Percentiles rank a stretch among this genome's conserved stretches.
phyloP scores from a whole-genome alignment of 2,888 invertebrate species.

The Iselma pallidipennis region DNA sequence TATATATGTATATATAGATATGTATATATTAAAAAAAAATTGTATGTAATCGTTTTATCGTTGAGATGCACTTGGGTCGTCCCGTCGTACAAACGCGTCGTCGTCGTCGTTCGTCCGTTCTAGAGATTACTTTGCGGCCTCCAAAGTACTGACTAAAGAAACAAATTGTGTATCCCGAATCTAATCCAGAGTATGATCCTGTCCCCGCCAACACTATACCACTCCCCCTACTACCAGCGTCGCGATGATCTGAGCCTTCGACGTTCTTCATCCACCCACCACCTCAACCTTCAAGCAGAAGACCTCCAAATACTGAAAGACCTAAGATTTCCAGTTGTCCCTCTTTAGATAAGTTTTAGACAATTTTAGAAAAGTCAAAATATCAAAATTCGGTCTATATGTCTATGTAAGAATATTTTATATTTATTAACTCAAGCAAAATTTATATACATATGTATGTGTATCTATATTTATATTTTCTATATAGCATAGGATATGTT shows the following conservation, averaged over 20 bases:
- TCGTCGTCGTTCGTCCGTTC: constrained; percentile 55
- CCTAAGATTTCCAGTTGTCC: neutral
- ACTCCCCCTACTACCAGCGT: constrained; percentile 34
- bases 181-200: constrained; percentile 52
- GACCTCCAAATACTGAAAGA: neutral
- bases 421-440: too few relatives aligned
- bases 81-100: constrained; percentile 54
- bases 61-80: constrained; percentile 45
- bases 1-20: neutral
- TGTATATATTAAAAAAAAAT: neutral
- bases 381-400: too few relatives aligned
- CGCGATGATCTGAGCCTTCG: constrained; percentile 34
- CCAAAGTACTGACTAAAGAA: constrained; percentile 57
- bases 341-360: too few relatives aligned
- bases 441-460: too few relatives aligned
- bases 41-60: constrained; percentile 34
- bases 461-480: too few relatives aligned
- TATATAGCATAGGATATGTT: too few relatives aligned
- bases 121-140: constrained; percentile 56
- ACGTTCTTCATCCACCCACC: constrained; percentile 15
- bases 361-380: too few relatives aligned
- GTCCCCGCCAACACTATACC: constrained; percentile 42
- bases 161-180: constrained; percentile 51
- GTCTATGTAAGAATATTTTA: too few relatives aligned
- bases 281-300: neutral